Base-by-base conservation (phyloP, 1,140 invertebrate genomes). In the Pogonognathellus flavescens region DNA sequence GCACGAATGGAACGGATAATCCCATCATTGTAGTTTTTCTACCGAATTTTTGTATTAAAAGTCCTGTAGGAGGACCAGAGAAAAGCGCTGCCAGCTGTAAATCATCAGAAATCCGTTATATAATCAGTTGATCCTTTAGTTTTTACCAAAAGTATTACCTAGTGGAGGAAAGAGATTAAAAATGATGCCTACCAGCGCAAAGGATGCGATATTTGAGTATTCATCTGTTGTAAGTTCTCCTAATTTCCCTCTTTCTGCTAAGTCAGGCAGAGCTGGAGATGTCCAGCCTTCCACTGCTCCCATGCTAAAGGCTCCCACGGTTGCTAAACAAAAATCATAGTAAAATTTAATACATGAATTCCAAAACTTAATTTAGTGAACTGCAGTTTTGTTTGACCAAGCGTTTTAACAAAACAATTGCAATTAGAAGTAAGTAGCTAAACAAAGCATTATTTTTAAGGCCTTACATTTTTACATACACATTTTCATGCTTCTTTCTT, bases 31-130 rank as follows among this genome's bases (percentile, higher is more conserved):
- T 93, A 80, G 91, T 91, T 88, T 94, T 91, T 80, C 94, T 90
- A 16, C 94, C 94, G 52, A 94, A 89, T 20, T 89, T 90, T 87
- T 95, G 94, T 90, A 95, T 93, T 4, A 93, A 86, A 85, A 92
- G 92, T n/a, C 93, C 92, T 57, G 92, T 91, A 14, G 92, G 66
- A 0, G 93, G 60, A 1, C 92, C 92, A 8, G 92, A 93, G 11
- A 93, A 31, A 4, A 93, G 92, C 4, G 92, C 91, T 18, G 91
- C 90, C 3, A 93, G 88, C 14, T 93, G 92, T 18, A 92, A 92
- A 93, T 0, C 22, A 22, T 57, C 11, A n/a, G n/a, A n/a, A n/a
- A n/a, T n/a, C n/a, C 31, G 6, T 41, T 41, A 41, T n/a, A n/a
- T n/a, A n/a, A n/a, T n/a, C 31, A 41, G 31, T 41, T 41, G 31